phyloP scores from a whole-genome alignment of 2,888 invertebrate genomes.

The Caenorhabditis becei region DNA sequence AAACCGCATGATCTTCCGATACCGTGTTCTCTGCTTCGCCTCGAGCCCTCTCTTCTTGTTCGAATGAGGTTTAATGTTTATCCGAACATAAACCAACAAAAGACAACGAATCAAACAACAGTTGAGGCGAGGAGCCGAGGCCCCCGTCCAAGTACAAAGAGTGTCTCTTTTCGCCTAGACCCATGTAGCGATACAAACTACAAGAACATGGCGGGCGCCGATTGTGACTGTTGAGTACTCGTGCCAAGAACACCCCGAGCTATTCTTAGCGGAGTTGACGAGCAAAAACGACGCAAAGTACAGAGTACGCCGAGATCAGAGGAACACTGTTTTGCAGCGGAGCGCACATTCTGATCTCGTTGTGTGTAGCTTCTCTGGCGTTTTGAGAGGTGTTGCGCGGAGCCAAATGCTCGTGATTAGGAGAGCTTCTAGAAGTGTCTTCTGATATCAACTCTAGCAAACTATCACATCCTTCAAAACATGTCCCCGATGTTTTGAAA shows the following conservation, averaged over 20 bases:
- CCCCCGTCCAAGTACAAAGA: constrained; percentile 55
- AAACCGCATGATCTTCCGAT: constrained; percentile 42
- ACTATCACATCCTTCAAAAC: too few relatives aligned
- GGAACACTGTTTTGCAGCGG: constrained; percentile 21
- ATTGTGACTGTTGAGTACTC: constrained; percentile 47
- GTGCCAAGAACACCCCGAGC: constrained; percentile 15
- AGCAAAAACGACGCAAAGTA: constrained; percentile 28
- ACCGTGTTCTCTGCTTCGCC: neutral
- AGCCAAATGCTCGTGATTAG: too few relatives aligned
- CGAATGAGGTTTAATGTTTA: constrained; percentile 56
- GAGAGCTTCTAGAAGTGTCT: too few relatives aligned
- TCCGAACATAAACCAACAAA: constrained; percentile 51
- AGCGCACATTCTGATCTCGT: neutral
- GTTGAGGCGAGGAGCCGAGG: neutral
- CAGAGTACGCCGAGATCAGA: constrained; percentile 45
- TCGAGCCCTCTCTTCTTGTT: constrained; percentile 18
- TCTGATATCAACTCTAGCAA: too few relatives aligned
- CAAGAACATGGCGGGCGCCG: constrained; percentile 3
- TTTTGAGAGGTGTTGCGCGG: too few relatives aligned
- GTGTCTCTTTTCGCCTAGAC: constrained; percentile 18
- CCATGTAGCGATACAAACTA: constrained; percentile 32
- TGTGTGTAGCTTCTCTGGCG: neutral
- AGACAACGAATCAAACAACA: constrained; percentile 47
- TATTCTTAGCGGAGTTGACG: constrained; percentile 1
- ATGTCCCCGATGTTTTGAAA: too few relatives aligned